Evolutionary conservation across 2,113 vertebrate genomes (phyloP), one percentile per base, ranked within the genome.

Genomic region (Craseonycteris thonglongyai): DNA sequence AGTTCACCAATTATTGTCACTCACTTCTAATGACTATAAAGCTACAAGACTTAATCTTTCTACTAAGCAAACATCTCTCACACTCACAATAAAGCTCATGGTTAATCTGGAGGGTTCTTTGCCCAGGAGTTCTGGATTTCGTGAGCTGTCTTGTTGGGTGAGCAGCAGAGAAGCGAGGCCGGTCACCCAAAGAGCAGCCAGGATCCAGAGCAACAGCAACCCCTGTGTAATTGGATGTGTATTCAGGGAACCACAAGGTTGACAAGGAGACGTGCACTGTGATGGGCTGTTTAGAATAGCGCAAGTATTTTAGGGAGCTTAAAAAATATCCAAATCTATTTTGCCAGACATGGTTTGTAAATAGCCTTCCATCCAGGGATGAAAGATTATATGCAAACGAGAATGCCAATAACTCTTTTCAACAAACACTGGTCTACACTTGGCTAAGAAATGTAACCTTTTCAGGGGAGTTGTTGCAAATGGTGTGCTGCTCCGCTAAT

Each of bases 371-470:
- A 76, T 86, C 65, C 81, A 49, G 49, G 58, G 84, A 93, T 95
- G 93, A 97, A 95, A 82, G 80, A 91, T 95, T 93, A 96, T 93
- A 96, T 63, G 90, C 92, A 95, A 94, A 22, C 58, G 66, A 97
- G 71, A 40, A 61, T 14, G 54, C 87, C 63, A 88, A 54, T 91
- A 87, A 91, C 51, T 88, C 83, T 96, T 93, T 93, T 84, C 92
- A 95, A 82, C 76, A 96, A 92, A 93, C 72, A 76, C 87, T 96
- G 88, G 68, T 95, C 83, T 95, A 94, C 89, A 93, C 86, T 89
- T 96, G 93, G 95, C 88, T 72, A 88, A 68, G 88, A 81, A 92
- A 83, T 14, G 14, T 80, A 84, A 58, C 82, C 22, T 45, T 82
- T 74, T 91, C 69, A 72, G 72, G 74, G 72, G 78, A 74, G 63